Evolutionary conservation across 2,888 invertebrate species (phyloP).

Genomic region (Cataglyphis cursor): DNA sequence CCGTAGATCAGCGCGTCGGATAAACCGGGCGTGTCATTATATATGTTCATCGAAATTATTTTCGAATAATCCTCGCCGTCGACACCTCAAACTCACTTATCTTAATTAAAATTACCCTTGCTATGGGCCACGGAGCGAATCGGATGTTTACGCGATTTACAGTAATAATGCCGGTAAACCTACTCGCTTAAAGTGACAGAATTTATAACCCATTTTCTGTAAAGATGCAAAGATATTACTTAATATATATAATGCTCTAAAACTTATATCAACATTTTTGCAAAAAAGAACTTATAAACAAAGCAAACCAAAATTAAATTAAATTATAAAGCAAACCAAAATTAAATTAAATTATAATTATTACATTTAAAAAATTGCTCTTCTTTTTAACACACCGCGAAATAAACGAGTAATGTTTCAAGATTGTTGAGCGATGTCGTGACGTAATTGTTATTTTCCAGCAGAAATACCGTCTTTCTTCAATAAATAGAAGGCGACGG

Average conservation of each 20-base stretch:
- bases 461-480: slow-evolving; percentile 65
- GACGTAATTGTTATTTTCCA: slow-evolving; percentile 61
- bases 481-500: slow-evolving; percentile 45
- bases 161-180: slow-evolving; percentile 37
- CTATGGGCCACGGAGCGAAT: slow-evolving; percentile 11
- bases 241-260: neutral
- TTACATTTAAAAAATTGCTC: neutral
- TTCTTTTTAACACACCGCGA: slow-evolving; percentile 1
- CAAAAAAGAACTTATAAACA: neutral
- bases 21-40: slow-evolving; percentile 61
- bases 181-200: slow-evolving; percentile 26
- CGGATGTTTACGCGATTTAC: slow-evolving; percentile 51
- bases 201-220: slow-evolving; percentile 14
- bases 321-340: neutral
- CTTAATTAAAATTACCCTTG: slow-evolving; percentile 64
- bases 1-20: slow-evolving; percentile 69
- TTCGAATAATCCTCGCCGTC: slow-evolving; percentile 68
- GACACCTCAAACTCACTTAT: slow-evolving; percentile 57
- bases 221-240: slow-evolving; percentile 13
- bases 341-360: neutral
- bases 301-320: slow-evolving; percentile 1
- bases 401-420: slow-evolving; percentile 15
- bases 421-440: slow-evolving; percentile 20
- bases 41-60: slow-evolving; percentile 69
- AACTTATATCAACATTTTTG: neutral